Evolutionary conservation across 2,888 invertebrate genomes (phyloP).

Genomic region (Drosophila villosipedis): DNA sequence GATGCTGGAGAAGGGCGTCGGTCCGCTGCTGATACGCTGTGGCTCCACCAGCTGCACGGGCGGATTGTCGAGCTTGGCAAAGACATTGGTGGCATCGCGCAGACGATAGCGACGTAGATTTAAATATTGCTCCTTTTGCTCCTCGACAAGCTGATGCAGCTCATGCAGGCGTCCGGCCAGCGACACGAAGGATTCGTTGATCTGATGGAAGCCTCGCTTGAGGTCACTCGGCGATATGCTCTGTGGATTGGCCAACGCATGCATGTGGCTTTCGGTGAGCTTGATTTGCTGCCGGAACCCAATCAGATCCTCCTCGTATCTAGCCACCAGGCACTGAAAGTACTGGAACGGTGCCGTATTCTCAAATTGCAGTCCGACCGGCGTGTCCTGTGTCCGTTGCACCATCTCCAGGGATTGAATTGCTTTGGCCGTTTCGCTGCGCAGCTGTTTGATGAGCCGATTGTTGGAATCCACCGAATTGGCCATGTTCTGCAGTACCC

Average conservation of each 20-base stretch:
- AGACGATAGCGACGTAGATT: slow-evolving; percentile 91
- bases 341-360: slow-evolving; percentile 90
- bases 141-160: slow-evolving; percentile 91
- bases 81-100: slow-evolving; percentile 91
- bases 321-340: slow-evolving; percentile 89
- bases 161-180: slow-evolving; percentile 94
- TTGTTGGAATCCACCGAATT: slow-evolving; percentile 84
- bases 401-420: slow-evolving; percentile 92
- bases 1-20: slow-evolving; percentile 87
- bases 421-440: slow-evolving; percentile 90
- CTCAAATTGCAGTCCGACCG: slow-evolving; percentile 91
- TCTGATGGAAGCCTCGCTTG: slow-evolving; percentile 91
- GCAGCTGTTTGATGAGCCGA: slow-evolving; percentile 86
- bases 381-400: slow-evolving; percentile 91
- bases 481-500: slow-evolving; percentile 83
- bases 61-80: slow-evolving; percentile 86
- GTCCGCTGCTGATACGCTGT: slow-evolving; percentile 87
- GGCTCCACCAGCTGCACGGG: slow-evolving; percentile 77
- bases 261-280: slow-evolving; percentile 90
- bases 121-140: slow-evolving; percentile 94
- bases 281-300: slow-evolving; percentile 90
- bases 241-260: slow-evolving; percentile 88
- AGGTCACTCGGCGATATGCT: slow-evolving; percentile 91
- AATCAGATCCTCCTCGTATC: slow-evolving; percentile 90
- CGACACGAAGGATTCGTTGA: slow-evolving; percentile 94